Percentiles rank a stretch among this genome's conserved stretches.
These are phyloP conservation scores for Meandrina meandrites DNA, from an alignment of 92 coral and sea anemone genomes.

Conservation along the genomic window DNA sequence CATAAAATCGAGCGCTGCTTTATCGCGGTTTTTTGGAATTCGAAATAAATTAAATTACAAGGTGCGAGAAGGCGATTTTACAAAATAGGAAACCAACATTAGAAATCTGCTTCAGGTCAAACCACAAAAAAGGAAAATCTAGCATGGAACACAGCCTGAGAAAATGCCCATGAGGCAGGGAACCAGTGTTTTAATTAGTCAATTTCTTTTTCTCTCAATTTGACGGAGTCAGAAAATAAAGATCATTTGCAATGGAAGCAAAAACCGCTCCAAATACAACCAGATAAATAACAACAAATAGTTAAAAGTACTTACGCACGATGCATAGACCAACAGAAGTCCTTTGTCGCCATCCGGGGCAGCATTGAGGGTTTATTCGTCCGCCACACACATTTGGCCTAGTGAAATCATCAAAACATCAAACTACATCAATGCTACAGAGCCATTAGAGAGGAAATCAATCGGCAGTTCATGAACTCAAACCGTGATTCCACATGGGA, in stretches of 20 bases:
- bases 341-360: constrained; percentile 87
- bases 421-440: background rate
- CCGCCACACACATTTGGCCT: constrained; percentile 97
- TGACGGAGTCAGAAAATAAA: no score
- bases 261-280: no score
- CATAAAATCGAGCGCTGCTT: background rate
- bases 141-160: background rate
- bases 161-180: background rate
- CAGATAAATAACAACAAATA: background rate
- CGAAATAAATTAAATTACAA: background rate
- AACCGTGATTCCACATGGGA: constrained; percentile 8
- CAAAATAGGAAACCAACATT: background rate
- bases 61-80: background rate
- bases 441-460: constrained; percentile 22
- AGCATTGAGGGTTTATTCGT: constrained; percentile 65
- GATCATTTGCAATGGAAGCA: no score
- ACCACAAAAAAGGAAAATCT: background rate
- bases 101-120: background rate
- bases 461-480: constrained; percentile 7
- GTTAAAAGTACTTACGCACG: constrained; percentile 74
- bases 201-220: no score
- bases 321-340: constrained; percentile 81
- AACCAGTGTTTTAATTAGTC: no score
- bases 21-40: background rate
- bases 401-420: constrained; percentile 26